Evolutionary conservation across 2,888 invertebrate species (phyloP).

Genomic region (Eilema griseolum): DNA sequence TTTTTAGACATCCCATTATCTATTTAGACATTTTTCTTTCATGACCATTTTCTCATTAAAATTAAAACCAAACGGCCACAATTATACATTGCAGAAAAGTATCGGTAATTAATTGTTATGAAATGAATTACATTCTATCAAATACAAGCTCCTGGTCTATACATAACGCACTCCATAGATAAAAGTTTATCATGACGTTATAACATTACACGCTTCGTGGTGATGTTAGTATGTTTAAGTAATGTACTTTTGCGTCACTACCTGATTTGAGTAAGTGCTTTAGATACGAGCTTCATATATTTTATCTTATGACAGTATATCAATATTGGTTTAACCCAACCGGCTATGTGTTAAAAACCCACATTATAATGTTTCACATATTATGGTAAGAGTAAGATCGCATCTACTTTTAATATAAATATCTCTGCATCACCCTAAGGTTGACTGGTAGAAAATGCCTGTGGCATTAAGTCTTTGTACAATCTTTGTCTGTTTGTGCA

Average conservation of each 20-base stretch:
- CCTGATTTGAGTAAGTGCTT: conserved; percentile 55
- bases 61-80: too few relatives aligned
- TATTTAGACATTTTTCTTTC: too few relatives aligned
- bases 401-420: too few relatives aligned
- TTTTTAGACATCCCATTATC: too few relatives aligned
- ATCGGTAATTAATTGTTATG: too few relatives aligned
- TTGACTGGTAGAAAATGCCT: too few relatives aligned
- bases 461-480: too few relatives aligned
- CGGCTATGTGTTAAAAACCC: background rate
- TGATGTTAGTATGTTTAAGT: conserved; percentile 46
- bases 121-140: background rate
- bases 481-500: too few relatives aligned
- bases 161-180: conserved; percentile 51
- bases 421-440: too few relatives aligned
- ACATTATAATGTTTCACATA: background rate
- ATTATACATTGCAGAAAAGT: too few relatives aligned
- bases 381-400: background rate
- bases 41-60: too few relatives aligned
- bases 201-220: conserved; percentile 53
- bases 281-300: conserved; percentile 53
- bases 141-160: conserved; percentile 11
- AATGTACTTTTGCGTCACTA: conserved; percentile 57
- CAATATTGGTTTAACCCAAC: conserved; percentile 19
- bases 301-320: conserved; percentile 22
- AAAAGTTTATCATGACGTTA: conserved; percentile 56